Percentiles rank a stretch among this genome's conserved stretches.
Evolutionary conservation across 2,113 vertebrate species (phyloP).

Genomic region (Proterorhinus semilunaris): DNA sequence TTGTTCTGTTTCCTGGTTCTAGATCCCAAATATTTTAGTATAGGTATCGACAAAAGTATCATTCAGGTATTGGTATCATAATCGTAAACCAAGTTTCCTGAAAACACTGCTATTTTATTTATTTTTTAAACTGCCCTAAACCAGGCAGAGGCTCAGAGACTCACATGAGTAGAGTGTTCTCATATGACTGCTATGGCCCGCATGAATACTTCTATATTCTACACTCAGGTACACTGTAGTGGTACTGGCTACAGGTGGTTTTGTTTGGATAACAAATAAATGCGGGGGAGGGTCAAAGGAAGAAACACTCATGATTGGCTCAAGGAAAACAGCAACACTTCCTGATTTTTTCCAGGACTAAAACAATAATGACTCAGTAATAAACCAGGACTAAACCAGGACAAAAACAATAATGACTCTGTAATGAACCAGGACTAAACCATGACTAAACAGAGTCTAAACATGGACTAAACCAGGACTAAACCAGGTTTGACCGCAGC

Average conservation of each 20-base stretch:
- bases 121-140: no score
- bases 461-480: neutral
- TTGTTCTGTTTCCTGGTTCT: no score
- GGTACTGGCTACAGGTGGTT: neutral
- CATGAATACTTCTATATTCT: no score
- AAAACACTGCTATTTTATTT: no score
- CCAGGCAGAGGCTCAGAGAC: no score
- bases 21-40: no score
- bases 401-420: neutral
- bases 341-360: neutral
- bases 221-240: neutral
- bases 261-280: neutral
- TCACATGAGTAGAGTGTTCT: no score
- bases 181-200: no score
- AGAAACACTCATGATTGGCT: neutral
- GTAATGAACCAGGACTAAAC: neutral
- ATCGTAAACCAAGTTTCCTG: no score
- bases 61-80: no score
- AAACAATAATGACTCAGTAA: neutral
- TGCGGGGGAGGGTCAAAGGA: neutral
- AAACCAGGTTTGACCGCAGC: no score
- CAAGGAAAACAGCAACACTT: constrained; percentile 1
- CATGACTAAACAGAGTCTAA: neutral
- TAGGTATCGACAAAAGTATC: no score
- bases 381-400: neutral